Base-by-base conservation (phyloP, 2,888 invertebrate species). In the Hypercompe scribonia region DNA sequence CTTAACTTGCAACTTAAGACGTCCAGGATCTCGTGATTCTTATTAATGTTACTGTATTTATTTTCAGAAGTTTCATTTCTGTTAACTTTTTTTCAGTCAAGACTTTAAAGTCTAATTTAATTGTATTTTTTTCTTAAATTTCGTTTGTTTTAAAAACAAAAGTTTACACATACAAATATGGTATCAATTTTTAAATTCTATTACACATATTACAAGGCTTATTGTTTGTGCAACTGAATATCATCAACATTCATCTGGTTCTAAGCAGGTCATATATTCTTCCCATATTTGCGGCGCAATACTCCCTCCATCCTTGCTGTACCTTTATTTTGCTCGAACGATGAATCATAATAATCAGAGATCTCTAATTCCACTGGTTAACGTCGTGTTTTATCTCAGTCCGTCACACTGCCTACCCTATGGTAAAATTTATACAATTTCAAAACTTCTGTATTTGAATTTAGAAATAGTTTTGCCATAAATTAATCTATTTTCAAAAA, bases 1-100 rank as follows among this genome's bases (percentile, higher is more conserved):
- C 63, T 71, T 76, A 65, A 63, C 74, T 68, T 36, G 78, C 68
- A 82, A 79, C 74, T 74, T 68, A 65, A 84, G 72, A 74, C 33
- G 39, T 50, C 36, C 18, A 65, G 69, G 50, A 39, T 61, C 75
- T 65, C 42, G 65, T 65, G 61, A 65, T 69, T 73, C 65, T 73
- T 68, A 72, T 68, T 65, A 68, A 61, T 39, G 28, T 46, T 46
- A 36, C 64, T 63, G 54, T 50, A 21, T 61, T 46, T 63, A 64
- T 28, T 61, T 18, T 34, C 2, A 28, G 65, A 34, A 36, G 18
- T 18, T 54, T 34, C n/a, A 46, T 64, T 34, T 34, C 36, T 18
- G 11, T n/a, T 54, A 65, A 7, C 39, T 50, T 13, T 15, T 13
- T 28, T 63, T 15, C 31, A 18, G 31, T 65, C 3, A 54, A n/a